Percentiles rank a stretch among this genome's conserved stretches.
Evolutionary conservation across 2,113 vertebrate species (phyloP).

Genomic region (Macaca fascicularis): T2T-MFA8v1.1 NC_088378.1:88025001-88025500

Average conservation of each 20-base stretch:
- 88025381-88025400: neutral
- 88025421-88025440: neutral
- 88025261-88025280: neutral
- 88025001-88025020: neutral
- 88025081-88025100: neutral
- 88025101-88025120: neutral
- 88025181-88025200: neutral
- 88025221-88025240: neutral
- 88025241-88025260: neutral
- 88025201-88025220: neutral
- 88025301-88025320: neutral
- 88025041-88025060: neutral
- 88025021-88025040: neutral
- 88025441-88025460: neutral
- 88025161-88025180: neutral
- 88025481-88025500: neutral
- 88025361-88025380: neutral
- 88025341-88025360: neutral
- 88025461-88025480: fast-evolving
- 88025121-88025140: neutral
- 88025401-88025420: neutral
- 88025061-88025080: neutral
- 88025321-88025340: neutral
- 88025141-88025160: neutral
- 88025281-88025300: neutral